Base-by-base conservation (phyloP, 2,113 vertebrate species). In the Erythrocercus mccallii region DNA sequence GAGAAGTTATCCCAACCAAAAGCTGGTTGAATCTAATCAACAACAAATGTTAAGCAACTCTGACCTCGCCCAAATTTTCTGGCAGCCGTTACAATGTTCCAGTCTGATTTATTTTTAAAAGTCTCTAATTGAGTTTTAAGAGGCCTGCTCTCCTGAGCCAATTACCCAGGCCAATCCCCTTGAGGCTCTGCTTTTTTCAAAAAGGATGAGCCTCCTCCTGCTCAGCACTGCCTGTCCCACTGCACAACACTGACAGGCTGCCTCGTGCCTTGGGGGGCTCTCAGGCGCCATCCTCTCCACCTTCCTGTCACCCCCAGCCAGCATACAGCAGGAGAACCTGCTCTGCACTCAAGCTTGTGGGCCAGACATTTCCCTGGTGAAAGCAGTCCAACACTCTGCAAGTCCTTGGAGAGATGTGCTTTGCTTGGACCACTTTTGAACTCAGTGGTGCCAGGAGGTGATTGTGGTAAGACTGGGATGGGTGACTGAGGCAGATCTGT, bases 111-210 rank as follows among this genome's bases (percentile, higher is more conserved):
- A 97, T 97, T 97, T 97, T 96, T 97, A 92, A 92, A 94, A 96
- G 76, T 88, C 80, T 96, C 95, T 97, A 97, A 97, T 96, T 97
- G 96, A 96, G 72, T 96, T 96, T 97, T 95, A 94, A 94, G 95
- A 96, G 90, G 95, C 93, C 95, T 95, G 64, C 76, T 97, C 88
- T 97, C 92, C 94, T 94, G 93, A 92, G 94, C 94, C 92, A 95
- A 68, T 94, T 96, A 94, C 94, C 37, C 76, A 86, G 88, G 73
- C 80, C 80, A 60, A 60, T 78, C 86, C 88, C 92, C 94, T 88
- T 77, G 90, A 92, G 85, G 86, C 74, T 90, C 69, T 0, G 2
- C 31, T 88, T 92, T 86, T 88, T 73, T 66, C 74, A 74, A 35
- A 1, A 80, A 93, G 93, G 81, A 94, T 16, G 0, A 93, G 82